Evolutionary conservation across 2,888 invertebrate genomes (phyloP).

Genomic region (Lasioglossum calceatum): DNA sequence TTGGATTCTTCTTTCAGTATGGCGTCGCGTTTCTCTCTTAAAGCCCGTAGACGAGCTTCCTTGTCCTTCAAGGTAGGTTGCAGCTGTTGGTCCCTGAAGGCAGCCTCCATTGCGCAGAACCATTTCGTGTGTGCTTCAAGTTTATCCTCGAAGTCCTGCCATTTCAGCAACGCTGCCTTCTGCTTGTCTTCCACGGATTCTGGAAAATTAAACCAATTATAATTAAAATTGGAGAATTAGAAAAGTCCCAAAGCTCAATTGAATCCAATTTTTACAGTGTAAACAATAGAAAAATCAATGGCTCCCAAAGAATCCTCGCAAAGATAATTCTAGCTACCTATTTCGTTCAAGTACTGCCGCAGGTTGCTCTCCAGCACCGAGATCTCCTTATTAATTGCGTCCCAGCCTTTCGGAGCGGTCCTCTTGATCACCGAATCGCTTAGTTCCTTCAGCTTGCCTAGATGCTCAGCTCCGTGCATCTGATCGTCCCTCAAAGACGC

Average conservation of each 20-base stretch:
- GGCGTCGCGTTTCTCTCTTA: conserved; percentile 90
- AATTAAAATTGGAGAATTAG: too few species aligned
- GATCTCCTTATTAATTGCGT: conserved; percentile 90
- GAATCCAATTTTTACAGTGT: too few species aligned
- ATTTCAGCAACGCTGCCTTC: conserved; percentile 90
- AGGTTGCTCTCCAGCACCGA: conserved; percentile 89
- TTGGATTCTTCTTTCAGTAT: conserved; percentile 93
- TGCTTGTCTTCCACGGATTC: conserved; percentile 90
- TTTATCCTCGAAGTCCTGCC: conserved; percentile 94
- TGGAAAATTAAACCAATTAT: conserved; percentile 60
- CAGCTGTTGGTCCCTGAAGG: conserved; percentile 94
- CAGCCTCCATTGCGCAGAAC: conserved; percentile 93
- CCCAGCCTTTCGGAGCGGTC: conserved; percentile 92
- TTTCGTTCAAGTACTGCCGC: conserved; percentile 88
- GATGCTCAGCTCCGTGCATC: conserved; percentile 87
- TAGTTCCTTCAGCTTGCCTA: conserved; percentile 89
- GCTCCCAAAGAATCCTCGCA: background rate
- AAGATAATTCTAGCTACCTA: conserved; percentile 82
- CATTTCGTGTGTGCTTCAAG: conserved; percentile 93
- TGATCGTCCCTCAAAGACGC: conserved; percentile 88
- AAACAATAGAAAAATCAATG: too few species aligned
- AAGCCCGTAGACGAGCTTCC: conserved; percentile 89
- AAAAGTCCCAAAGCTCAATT: too few species aligned
- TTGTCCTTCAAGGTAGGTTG: conserved; percentile 94
- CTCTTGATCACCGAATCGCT: conserved; percentile 89